Evolutionary conservation across 1,140 invertebrate species (phyloP).

Genomic region (Ostrea edulis): DNA sequence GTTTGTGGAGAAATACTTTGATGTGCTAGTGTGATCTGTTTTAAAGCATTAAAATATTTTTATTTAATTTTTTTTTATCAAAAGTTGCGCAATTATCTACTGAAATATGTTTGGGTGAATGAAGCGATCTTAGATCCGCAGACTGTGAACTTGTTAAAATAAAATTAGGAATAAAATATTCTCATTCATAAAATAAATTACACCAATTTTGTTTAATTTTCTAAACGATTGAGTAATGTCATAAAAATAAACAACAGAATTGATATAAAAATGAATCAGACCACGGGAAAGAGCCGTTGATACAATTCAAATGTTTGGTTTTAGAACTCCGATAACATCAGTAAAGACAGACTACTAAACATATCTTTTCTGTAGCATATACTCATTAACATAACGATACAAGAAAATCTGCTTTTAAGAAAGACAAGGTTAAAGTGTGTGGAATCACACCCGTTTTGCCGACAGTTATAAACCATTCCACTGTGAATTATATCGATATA

Average conservation of each 20-base stretch:
- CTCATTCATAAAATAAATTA: constrained; percentile 31
- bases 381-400: constrained; percentile 25
- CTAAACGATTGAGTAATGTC: constrained; percentile 25
- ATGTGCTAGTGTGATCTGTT: constrained; percentile 16
- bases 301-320: background rate
- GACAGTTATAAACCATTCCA: constrained; percentile 10
- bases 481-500: constrained; percentile 1
- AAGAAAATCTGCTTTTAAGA: background rate
- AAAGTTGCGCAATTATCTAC: constrained; percentile 30
- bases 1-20: background rate
- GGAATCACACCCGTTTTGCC: background rate
- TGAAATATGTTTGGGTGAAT: background rate
- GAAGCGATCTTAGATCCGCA: constrained; percentile 4
- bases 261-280: background rate
- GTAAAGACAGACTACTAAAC: background rate
- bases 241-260: constrained; percentile 30
- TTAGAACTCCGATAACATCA: constrained; percentile 2
- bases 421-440: background rate
- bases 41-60: constrained; percentile 21
- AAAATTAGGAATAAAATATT: constrained; percentile 4
- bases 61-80: background rate
- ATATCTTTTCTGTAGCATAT: background rate
- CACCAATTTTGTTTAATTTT: constrained; percentile 31
- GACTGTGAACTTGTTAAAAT: constrained; percentile 35
- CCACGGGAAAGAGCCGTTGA: background rate